These are phyloP conservation scores for Psilopogon haemacephalus DNA, from an alignment of 2,113 vertebrate genomes.

Conservation along the genomic window DNA sequence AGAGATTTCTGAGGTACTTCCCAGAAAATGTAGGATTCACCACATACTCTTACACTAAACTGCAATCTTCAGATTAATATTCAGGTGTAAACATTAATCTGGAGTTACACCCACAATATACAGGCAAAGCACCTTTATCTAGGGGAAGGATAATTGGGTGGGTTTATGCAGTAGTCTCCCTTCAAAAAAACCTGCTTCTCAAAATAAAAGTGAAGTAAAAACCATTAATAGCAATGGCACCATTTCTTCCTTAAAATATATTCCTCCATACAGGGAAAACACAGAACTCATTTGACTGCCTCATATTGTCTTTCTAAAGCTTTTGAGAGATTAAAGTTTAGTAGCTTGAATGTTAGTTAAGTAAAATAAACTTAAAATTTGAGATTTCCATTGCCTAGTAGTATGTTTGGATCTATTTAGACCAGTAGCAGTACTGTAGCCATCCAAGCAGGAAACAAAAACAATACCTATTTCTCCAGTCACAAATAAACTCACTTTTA, in stretches of 20 bases:
- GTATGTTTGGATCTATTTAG: neutral
- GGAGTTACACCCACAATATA: neutral
- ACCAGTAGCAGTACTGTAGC: neutral
- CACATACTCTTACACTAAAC: neutral
- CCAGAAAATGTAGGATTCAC: neutral
- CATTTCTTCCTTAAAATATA: neutral
- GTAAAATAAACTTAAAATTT: neutral
- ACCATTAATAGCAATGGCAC: neutral
- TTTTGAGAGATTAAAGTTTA: neutral
- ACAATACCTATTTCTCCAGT: neutral
- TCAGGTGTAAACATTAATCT: neutral
- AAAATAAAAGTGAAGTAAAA: neutral
- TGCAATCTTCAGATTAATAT: neutral
- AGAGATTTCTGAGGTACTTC: neutral
- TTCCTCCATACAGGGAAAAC: neutral
- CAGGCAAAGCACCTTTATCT: neutral
- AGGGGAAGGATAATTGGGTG: neutral
- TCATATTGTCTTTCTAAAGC: neutral
- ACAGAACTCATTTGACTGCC: neutral
- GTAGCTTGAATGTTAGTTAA: neutral
- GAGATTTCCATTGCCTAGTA: neutral
- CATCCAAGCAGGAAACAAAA: constrained; percentile 29
- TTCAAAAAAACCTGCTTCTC: neutral
- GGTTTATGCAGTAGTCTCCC: neutral
- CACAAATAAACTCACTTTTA: neutral